A percentile compares a stretch with the other conserved stretches of the same genome.
phyloP scores from a whole-genome alignment of 2,797 vertebrate genomes.

The Thaleichthys pacificus region DNA sequence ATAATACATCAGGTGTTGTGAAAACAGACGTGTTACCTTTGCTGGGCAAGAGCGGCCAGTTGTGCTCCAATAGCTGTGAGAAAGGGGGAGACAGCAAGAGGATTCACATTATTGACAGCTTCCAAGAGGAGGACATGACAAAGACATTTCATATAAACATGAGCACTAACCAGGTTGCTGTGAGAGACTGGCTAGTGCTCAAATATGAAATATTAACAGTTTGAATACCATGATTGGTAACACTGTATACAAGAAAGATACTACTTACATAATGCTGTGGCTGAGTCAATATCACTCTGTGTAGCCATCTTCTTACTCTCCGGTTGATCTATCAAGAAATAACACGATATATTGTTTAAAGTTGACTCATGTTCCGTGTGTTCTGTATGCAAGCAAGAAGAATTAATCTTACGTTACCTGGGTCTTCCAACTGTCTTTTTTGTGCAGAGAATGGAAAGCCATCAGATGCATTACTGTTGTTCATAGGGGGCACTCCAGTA shows the following conservation, averaged over 20 bases:
- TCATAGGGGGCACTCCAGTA: constrained; percentile 68
- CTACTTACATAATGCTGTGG: constrained; percentile 35
- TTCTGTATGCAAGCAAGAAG: constrained; percentile 12
- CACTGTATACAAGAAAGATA: background rate
- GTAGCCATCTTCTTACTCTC: constrained; percentile 81
- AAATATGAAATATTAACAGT: too few relatives aligned
- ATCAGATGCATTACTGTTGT: constrained; percentile 64
- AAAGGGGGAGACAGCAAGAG: constrained; percentile 1
- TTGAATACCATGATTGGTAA: too few relatives aligned
- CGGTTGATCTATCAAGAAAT: constrained; percentile 71
- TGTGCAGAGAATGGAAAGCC: constrained; percentile 74
- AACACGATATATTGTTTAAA: constrained; percentile 3
- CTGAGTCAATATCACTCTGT: constrained; percentile 63
- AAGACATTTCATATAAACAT: background rate
- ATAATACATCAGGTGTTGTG: background rate
- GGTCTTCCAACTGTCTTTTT: constrained; percentile 79
- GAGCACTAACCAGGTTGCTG: too few relatives aligned
- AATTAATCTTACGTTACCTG: constrained; percentile 57
- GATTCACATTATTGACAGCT: constrained; percentile 33
- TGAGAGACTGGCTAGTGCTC: background rate
- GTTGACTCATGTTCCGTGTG: background rate
- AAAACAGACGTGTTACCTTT: constrained; percentile 57
- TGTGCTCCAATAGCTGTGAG: constrained; percentile 70
- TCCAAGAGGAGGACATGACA: constrained; percentile 15
- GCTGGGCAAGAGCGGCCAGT: constrained; percentile 73